A percentile compares a stretch with the other conserved stretches of the same genome.
Conservation (phyloP, 2,888 invertebrate species). For the Ptycholaimellus sp. region DNA sequence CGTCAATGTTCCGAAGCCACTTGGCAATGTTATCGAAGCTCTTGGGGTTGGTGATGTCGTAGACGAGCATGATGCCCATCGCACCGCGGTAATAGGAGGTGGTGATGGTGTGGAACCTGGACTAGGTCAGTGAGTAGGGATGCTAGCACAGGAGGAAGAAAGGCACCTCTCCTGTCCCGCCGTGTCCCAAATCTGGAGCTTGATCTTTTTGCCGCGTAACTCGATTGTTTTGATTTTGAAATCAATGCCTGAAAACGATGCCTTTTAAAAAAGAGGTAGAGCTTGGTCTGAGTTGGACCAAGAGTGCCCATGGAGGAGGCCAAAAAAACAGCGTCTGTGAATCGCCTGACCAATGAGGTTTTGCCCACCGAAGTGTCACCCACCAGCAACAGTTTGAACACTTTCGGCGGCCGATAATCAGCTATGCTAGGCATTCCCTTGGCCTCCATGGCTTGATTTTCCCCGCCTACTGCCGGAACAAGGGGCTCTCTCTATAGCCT, state of each 20-base stretch:
- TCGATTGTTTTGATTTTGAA: slow-evolving; percentile 36
- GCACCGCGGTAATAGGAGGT: slow-evolving; percentile 99
- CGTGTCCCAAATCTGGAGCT: slow-evolving; percentile 49
- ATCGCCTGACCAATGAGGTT: slow-evolving; percentile 35
- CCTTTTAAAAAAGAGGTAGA: neutral
- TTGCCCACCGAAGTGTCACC: slow-evolving; percentile 37
- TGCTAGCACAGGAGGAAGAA: too few relatives aligned
- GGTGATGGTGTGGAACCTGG: slow-evolving; percentile 90
- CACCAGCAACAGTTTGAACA: slow-evolving; percentile 33
- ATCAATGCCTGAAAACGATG: slow-evolving; percentile 37
- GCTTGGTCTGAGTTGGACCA: slow-evolving; percentile 21
- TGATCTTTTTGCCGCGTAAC: slow-evolving; percentile 35
- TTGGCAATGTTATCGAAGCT: slow-evolving; percentile 97
- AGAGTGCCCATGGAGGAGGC: slow-evolving; percentile 36
- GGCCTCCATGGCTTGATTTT: too few relatives aligned
- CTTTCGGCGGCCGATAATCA: neutral
- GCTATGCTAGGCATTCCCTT: neutral
- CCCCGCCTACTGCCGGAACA: too few relatives aligned
- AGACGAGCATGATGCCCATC: slow-evolving; percentile 64
- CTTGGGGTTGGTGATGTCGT: slow-evolving; percentile 96
- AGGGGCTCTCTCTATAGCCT: too few relatives aligned
- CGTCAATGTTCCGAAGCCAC: slow-evolving; percentile 96
- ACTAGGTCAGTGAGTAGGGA: too few relatives aligned
- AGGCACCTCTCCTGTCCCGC: slow-evolving; percentile 97
- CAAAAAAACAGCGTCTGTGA: slow-evolving; percentile 35